These are phyloP conservation scores for Apocheima hispidaria DNA, from an alignment of 2,888 invertebrate species.

Conservation along the genomic window DNA sequence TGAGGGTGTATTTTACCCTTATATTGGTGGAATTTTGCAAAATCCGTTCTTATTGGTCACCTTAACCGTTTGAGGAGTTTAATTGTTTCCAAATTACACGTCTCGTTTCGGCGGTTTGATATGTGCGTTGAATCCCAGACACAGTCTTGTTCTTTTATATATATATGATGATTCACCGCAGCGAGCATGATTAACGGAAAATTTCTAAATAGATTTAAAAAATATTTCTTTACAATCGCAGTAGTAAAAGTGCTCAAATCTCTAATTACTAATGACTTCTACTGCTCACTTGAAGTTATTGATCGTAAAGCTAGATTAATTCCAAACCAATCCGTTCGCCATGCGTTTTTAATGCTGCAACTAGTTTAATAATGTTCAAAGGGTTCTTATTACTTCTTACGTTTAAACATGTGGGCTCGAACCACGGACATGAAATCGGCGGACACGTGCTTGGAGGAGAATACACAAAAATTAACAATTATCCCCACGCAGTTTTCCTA, in stretches of 20 bases:
- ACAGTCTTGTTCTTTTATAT: no score
- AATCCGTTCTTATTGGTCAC: no score
- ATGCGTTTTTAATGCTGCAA: slow-evolving; percentile 9
- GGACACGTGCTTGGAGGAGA: slow-evolving; percentile 12
- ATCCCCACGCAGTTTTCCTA: slow-evolving; percentile 17
- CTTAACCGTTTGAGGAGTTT: no score
- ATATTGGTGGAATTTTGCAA: no score
- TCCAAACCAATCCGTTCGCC: slow-evolving; percentile 3
- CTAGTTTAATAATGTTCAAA: slow-evolving; percentile 10
- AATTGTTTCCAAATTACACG: no score
- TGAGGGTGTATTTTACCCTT: no score
- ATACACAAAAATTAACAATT: slow-evolving; percentile 1
- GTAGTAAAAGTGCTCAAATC: slow-evolving; percentile 9
- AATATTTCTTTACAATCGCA: background rate
- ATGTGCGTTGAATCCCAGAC: no score
- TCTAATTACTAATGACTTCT: slow-evolving; percentile 1
- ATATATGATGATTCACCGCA: no score
- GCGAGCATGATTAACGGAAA: background rate
- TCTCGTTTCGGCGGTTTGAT: no score
- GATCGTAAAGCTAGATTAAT: slow-evolving; percentile 28
- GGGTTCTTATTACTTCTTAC: slow-evolving; percentile 7
- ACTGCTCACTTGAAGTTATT: slow-evolving; percentile 7
- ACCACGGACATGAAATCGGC: background rate
- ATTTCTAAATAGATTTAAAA: background rate
- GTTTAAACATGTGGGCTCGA: background rate